These are phyloP conservation scores for Pseudomyrmex pallidus DNA, from an alignment of 1,140 invertebrate species.

Conservation along the genomic window DNA sequence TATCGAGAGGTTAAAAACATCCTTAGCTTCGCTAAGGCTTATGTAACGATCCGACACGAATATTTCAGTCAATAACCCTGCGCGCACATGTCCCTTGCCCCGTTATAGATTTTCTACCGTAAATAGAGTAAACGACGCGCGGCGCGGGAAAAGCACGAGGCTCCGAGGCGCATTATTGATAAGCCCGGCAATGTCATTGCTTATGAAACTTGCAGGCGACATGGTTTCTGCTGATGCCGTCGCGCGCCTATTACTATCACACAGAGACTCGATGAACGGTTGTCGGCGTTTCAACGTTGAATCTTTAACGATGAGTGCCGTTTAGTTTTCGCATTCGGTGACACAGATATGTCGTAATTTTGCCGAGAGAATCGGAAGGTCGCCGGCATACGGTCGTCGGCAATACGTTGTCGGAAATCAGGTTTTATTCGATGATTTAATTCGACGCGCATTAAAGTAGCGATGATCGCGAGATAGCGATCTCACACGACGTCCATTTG, in stretches of 20 bases:
- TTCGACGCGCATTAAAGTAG: background rate
- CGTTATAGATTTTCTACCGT: conserved; percentile 74
- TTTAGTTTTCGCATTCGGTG: conserved; percentile 8
- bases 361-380: conserved; percentile 23
- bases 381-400: conserved; percentile 3
- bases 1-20: conserved; percentile 33
- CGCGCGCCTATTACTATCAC: background rate
- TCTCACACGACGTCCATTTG: too few species aligned
- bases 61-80: conserved; percentile 76
- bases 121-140: conserved; percentile 62
- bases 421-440: conserved; percentile 14
- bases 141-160: conserved; percentile 59
- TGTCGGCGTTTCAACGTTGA: conserved; percentile 1
- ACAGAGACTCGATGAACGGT: background rate
- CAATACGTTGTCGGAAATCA: conserved; percentile 31
- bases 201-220: conserved; percentile 69
- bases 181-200: conserved; percentile 64
- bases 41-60: conserved; percentile 62
- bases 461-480: background rate
- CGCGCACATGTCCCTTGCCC: conserved; percentile 50
- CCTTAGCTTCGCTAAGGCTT: conserved; percentile 31
- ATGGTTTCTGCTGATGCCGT: conserved; percentile 30
- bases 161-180: conserved; percentile 64
- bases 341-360: conserved; percentile 49
- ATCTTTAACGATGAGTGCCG: conserved; percentile 29